A percentile compares a stretch with the other conserved stretches of the same genome.
These are phyloP conservation scores for Mastomys natalensis DNA, from an alignment of 2,113 vertebrate species.

Conservation along the genomic window DNA sequence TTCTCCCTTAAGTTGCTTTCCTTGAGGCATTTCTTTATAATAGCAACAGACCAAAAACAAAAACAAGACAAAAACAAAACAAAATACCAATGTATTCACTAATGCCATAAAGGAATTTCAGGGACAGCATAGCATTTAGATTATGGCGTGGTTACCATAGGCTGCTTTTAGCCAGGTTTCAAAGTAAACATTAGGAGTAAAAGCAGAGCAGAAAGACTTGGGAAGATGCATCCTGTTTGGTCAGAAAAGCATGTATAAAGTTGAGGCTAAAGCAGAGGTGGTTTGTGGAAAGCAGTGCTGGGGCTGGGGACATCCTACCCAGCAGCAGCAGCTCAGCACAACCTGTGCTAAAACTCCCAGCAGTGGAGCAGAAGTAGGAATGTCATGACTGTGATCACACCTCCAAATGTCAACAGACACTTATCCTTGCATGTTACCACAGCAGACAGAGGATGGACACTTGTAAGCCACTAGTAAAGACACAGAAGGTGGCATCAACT, in stretches of 20 bases:
- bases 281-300: not conserved
- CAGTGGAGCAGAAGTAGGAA: not conserved
- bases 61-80: not conserved
- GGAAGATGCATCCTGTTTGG: not conserved
- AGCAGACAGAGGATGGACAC: not conserved
- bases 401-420: not conserved
- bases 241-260: not conserved
- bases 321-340: too few relatives aligned
- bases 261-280: not conserved
- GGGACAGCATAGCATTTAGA: not conserved
- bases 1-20: not conserved
- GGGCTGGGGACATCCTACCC: not conserved
- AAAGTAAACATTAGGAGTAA: not conserved
- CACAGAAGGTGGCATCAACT: fast-evolving
- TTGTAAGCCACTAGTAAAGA: not conserved
- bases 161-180: not conserved
- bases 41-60: not conserved
- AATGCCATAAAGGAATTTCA: not conserved
- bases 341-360: not conserved
- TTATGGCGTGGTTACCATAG: not conserved
- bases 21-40: not conserved
- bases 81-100: not conserved
- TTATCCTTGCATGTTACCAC: not conserved
- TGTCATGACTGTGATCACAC: not conserved
- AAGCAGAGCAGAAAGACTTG: not conserved